Evolutionary conservation across 1,140 invertebrate genomes (phyloP).

Genomic region (Heterodera schachtii): DNA sequence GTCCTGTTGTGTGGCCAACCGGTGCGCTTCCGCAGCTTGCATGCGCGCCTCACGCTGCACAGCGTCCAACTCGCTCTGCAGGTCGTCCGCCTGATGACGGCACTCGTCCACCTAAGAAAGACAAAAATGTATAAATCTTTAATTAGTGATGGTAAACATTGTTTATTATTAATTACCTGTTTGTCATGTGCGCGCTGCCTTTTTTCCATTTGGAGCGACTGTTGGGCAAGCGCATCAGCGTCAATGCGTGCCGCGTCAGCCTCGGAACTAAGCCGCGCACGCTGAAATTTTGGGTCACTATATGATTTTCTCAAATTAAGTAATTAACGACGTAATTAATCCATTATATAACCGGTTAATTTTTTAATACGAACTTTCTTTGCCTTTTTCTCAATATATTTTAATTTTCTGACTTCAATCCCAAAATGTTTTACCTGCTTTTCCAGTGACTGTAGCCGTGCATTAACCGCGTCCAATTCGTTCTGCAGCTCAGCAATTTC

Average conservation of each 20-base stretch:
- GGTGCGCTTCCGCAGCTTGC: slow-evolving; percentile 98
- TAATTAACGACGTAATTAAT: too few species aligned
- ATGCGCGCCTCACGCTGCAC: slow-evolving; percentile 98
- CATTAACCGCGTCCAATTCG: slow-evolving; percentile 95
- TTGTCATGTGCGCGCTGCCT: slow-evolving; percentile 99
- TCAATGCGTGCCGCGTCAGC: slow-evolving; percentile 96
- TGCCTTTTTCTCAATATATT: too few species aligned
- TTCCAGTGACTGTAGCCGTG: slow-evolving; percentile 91
- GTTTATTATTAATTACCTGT: slow-evolving; percentile 66
- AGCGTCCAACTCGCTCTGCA: slow-evolving; percentile 93
- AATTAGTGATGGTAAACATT: too few species aligned
- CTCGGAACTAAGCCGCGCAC: slow-evolving; percentile 90
- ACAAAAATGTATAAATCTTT: too few species aligned
- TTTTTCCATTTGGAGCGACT: slow-evolving; percentile 81
- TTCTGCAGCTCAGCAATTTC: slow-evolving; percentile 96
- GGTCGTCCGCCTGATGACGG: slow-evolving; percentile 97
- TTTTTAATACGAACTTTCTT: too few species aligned
- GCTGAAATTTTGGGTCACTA: slow-evolving; percentile 64
- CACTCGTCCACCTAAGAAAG: slow-evolving; percentile 85
- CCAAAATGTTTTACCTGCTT: slow-evolving; percentile 73
- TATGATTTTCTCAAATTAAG: too few species aligned
- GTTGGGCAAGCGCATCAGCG: slow-evolving; percentile 60
- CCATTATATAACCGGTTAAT: too few species aligned
- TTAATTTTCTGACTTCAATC: too few species aligned
- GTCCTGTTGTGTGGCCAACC: slow-evolving; percentile 94